Evolutionary conservation across 1,140 invertebrate genomes (phyloP), one percentile per base, ranked within the genome.

Genomic region (Polypedilum vanderplanki): DNA sequence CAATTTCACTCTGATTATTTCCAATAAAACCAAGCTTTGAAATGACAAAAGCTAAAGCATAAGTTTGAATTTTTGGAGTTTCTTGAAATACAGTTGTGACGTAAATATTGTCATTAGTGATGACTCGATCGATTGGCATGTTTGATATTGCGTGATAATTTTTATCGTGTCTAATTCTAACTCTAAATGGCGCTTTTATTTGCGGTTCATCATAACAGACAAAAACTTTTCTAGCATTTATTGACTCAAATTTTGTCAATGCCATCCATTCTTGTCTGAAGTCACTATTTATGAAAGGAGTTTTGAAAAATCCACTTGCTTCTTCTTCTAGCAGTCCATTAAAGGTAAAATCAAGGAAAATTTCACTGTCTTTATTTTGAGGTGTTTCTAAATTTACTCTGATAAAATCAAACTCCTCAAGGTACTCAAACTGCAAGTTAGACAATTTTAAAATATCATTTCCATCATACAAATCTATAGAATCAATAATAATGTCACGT

Each of bases 121-220:
- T 12, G 46, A 12, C 5, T 40, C 18, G 10, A 20, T 73, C 15
- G 15, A 94, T 75, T 73, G 84, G 85, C 85, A 89, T 90, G 78
- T 91, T 91, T 3, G 87, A 88, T 3, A 90, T 80, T 0, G 84
- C 87, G 0, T 80, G 85, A 76, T 88, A 80, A 74, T 87, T 84
- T 0, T 79, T 78, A 1, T 81, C 81, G 73, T 86, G 86, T 0
- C 88, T 87, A 33, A 93, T 84, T 1, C 86, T 87, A 7, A 93
- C 84, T 67, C 85, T 85, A 81, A 92, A 95, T 12, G 83, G 87
- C 0, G 93, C 90, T 84, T 94, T 95, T 75, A 93, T 90, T 1
- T 86, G 85, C 0, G 94, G 94, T 78, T 96, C 93, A 79, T 96
- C 94, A 79, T 91, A 91, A 79, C 92, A 94, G 0, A 93, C 93